Conservation (phyloP, 2,888 invertebrate genomes). For the Eristalis intricaria region DNA sequence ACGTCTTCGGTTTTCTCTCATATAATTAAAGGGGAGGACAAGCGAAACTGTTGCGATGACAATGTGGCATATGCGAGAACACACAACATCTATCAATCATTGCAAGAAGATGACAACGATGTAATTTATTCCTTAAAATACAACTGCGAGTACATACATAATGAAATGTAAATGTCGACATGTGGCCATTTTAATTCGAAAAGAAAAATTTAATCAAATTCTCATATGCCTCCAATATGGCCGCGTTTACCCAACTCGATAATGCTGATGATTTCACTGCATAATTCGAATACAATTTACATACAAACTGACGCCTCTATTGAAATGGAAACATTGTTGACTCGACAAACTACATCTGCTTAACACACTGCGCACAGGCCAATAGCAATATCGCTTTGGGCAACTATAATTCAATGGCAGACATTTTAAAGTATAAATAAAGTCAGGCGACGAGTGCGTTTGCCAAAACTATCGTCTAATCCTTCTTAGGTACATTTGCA, state of each 20-base stretch:
- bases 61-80: conserved; percentile 44
- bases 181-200: conserved; percentile 61
- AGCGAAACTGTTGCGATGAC: neutral
- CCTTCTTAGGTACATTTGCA: conserved; percentile 34
- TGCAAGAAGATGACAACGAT: conserved; percentile 60
- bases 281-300: neutral
- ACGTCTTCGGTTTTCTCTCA: conserved; percentile 19
- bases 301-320: conserved; percentile 42
- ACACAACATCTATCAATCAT: conserved; percentile 63
- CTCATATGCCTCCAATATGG: conserved; percentile 66
- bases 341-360: conserved; percentile 57
- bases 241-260: conserved; percentile 9
- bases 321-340: conserved; percentile 47
- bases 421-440: conserved; percentile 59
- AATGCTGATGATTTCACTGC: conserved; percentile 48
- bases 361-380: conserved; percentile 38
- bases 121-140: conserved; percentile 67
- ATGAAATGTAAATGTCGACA: neutral
- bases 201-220: conserved; percentile 43
- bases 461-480: conserved; percentile 64
- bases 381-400: conserved; percentile 37
- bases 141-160: conserved; percentile 22
- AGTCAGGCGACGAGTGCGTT: conserved; percentile 50
- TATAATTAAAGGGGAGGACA: conserved; percentile 24
- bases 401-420: conserved; percentile 59